Percentiles rank a stretch among this genome's conserved stretches.
These are phyloP conservation scores for Smittia aterrima DNA, from an alignment of 2,888 invertebrate genomes.

Conservation along the genomic window DNA sequence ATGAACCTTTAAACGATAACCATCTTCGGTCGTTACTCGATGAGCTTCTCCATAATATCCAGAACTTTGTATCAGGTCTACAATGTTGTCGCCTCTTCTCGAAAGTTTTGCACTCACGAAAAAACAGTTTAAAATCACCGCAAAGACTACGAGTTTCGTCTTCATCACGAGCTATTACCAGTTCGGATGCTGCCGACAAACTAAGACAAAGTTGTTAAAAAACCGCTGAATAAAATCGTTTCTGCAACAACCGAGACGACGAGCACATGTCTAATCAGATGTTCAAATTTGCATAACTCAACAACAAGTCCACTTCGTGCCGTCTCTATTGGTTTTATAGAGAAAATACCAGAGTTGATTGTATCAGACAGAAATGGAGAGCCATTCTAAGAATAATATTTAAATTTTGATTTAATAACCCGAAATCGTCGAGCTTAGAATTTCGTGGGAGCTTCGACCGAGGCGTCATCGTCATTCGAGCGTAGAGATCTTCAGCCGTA, in stretches of 20 bases:
- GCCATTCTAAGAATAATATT: no score
- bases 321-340: not conserved
- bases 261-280: not conserved
- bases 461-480: no score
- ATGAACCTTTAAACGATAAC: constrained; percentile 73
- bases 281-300: not conserved
- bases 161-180: not conserved
- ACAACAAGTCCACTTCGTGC: not conserved
- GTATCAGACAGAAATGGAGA: not conserved
- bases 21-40: constrained; percentile 68
- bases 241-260: not conserved
- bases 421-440: no score
- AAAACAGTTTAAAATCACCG: not conserved
- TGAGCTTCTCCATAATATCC: constrained; percentile 58
- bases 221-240: not conserved
- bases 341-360: not conserved
- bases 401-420: no score
- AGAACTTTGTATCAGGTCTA: not conserved
- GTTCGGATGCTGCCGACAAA: not conserved
- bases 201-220: not conserved
- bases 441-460: no score
- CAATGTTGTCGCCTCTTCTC: not conserved
- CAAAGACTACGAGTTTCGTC: not conserved
- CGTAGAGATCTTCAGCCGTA: no score
- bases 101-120: not conserved